Conservation (phyloP, 2,113 vertebrate species). For the Perognathus longimembris region DNA sequence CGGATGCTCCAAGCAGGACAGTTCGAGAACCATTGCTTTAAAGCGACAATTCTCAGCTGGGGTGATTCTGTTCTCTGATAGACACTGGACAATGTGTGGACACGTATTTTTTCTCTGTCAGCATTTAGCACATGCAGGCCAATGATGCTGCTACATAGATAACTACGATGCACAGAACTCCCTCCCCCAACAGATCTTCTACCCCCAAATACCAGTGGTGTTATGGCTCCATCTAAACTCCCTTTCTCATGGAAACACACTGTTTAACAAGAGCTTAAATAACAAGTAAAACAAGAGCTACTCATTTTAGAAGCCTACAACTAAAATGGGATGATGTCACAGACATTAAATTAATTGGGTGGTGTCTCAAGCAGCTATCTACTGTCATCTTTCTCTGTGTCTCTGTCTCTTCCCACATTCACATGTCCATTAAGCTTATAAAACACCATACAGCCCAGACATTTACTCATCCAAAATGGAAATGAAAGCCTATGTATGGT, state of each 20-base stretch:
- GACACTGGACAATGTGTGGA: not conserved
- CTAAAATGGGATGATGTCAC: slow-evolving; percentile 77
- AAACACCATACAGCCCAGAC: slow-evolving; percentile 63
- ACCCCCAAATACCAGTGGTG: not conserved
- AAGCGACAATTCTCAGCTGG: not conserved
- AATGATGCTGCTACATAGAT: not conserved
- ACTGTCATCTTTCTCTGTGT: slow-evolving; percentile 74
- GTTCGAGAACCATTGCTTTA: slow-evolving; percentile 1
- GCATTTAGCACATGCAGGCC: not conserved
- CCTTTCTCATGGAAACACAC: slow-evolving; percentile 52
- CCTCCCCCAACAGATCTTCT: not conserved
- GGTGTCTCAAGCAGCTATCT: slow-evolving; percentile 70
- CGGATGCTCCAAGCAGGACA: not conserved
- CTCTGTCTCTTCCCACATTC: slow-evolving; percentile 75
- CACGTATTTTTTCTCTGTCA: not conserved
- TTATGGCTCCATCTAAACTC: not conserved
- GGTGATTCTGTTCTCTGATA: not conserved
- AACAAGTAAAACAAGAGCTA: slow-evolving; percentile 68
- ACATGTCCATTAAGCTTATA: slow-evolving; percentile 73
- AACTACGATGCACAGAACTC: not conserved
- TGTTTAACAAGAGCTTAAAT: slow-evolving; percentile 71
- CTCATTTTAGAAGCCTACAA: slow-evolving; percentile 69
- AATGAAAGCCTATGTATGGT: slow-evolving; percentile 48
- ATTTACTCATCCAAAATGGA: slow-evolving; percentile 75
- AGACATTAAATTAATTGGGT: slow-evolving; percentile 78